Percentiles rank a stretch among this genome's conserved stretches.
Evolutionary conservation across 2,113 vertebrate species (phyloP).

Genomic region (Camelus bactrianus): DNA sequence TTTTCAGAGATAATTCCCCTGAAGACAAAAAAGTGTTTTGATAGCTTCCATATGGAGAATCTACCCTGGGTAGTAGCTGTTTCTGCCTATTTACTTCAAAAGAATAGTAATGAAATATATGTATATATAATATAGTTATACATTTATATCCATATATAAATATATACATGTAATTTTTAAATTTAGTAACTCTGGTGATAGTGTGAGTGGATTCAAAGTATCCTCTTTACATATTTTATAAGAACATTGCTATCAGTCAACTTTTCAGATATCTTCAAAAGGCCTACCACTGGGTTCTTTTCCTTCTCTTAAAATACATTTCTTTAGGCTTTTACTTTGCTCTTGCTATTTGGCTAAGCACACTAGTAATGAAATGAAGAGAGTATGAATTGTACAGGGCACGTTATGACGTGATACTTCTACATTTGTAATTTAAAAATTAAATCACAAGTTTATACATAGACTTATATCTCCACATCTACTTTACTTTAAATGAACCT

Average conservation of each 20-base stretch:
- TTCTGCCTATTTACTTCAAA: slow-evolving; percentile 57
- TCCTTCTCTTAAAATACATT: slow-evolving; percentile 46
- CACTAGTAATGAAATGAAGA: slow-evolving; percentile 51
- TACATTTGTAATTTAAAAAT: slow-evolving; percentile 45
- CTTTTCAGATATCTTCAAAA: slow-evolving; percentile 16
- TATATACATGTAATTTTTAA: not conserved
- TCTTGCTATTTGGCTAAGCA: slow-evolving; percentile 49
- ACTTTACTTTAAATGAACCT: slow-evolving; percentile 21
- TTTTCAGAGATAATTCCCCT: slow-evolving; percentile 37
- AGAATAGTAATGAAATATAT: not conserved
- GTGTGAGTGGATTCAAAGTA: not conserved
- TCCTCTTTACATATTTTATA: not conserved
- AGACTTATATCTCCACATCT: not conserved
- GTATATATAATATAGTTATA: not conserved
- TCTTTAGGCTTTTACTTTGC: slow-evolving; percentile 53
- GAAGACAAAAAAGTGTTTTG: slow-evolving; percentile 4
- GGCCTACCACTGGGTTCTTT: not conserved
- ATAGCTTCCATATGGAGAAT: not conserved
- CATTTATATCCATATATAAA: not conserved
- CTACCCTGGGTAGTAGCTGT: not conserved
- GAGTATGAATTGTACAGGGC: not conserved
- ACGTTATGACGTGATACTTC: slow-evolving; percentile 36
- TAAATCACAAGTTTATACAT: slow-evolving; percentile 4
- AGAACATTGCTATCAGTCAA: slow-evolving; percentile 19
- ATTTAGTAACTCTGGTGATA: slow-evolving; percentile 13